Base-by-base conservation (phyloP, 2,888 invertebrate species). In the Octonoba sinensis region DNA sequence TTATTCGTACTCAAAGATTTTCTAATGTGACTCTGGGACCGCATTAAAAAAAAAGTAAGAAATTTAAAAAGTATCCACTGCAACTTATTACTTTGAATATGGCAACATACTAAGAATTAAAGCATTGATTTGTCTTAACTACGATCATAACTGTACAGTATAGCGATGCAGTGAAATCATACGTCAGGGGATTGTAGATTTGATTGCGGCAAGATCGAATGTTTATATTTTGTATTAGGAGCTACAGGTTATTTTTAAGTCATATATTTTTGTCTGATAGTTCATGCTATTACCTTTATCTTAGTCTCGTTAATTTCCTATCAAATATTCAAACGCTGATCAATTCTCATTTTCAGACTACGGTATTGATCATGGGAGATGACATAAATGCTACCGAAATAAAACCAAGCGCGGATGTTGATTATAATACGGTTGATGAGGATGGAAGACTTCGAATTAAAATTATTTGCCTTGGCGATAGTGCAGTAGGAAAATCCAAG, bases 401-500 rank as follows among this genome's bases (percentile, higher is more conserved):
- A 60, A 79, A 69, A 51, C 59, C 59, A 3, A 60, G 62, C 56
- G 67, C 47, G 64, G 78, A 78, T 54, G 69, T 81, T 60, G 84
- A 84, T 76, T 84, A 84, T 57, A 73, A 73, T 67, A 57, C 66
- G 11, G 54, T 74, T 20, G 70, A 74, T 65, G 70, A 71, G 20
- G 85, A 85, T 66, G 85, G 85, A 27, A 81, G 77, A 27, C 76
- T 81, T 20, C 60, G 85, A 71, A 88, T 91, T 24, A 91, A 91
- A 88, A 88, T 91, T 49, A 91, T 91, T 84, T 90, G 91, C 85
- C 86, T 91, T 11, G 91, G 91, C 18, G 91, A 91, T 86, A 91
- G 91, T 87, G 91, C 91, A 54, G 91, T 91, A 54, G 91, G 91
- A 59, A 91, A 91, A 87, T 91, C 91, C 56, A 91, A 91, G 91